Evolutionary conservation across 1,140 invertebrate genomes (phyloP).

Genomic region (Drosophila bocqueti): DNA sequence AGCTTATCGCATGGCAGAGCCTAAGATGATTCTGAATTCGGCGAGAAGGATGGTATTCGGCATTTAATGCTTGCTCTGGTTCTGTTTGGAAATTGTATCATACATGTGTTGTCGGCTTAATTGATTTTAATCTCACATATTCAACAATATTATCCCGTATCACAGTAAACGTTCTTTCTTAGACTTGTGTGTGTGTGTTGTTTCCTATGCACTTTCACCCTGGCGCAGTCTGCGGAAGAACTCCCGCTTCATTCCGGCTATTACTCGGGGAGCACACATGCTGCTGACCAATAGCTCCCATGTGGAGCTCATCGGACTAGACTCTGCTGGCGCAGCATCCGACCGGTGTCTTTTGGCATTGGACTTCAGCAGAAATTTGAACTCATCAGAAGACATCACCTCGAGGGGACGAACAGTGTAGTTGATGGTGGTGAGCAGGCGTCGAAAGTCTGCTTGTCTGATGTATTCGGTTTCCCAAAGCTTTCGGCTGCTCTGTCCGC

Average conservation of each 20-base stretch:
- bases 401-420: conserved; percentile 24
- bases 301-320: conserved; percentile 44
- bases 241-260: conserved; percentile 60
- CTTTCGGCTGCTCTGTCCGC: conserved; percentile 9
- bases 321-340: not conserved
- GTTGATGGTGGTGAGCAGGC: conserved; percentile 6
- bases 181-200: conserved; percentile 3
- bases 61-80: conserved; percentile 67
- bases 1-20: conserved; percentile 33
- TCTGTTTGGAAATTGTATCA: conserved; percentile 58
- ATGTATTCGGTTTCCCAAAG: conserved; percentile 57
- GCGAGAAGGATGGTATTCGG: conserved; percentile 37
- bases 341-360: conserved; percentile 36
- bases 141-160: conserved; percentile 51
- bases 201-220: conserved; percentile 2
- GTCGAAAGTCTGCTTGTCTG: conserved; percentile 7
- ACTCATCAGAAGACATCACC: conserved; percentile 52
- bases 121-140: conserved; percentile 77
- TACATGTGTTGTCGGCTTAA: conserved; percentile 53
- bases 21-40: conserved; percentile 32
- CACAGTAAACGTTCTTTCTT: conserved; percentile 66
- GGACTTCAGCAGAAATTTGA: conserved; percentile 19
- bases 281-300: conserved; percentile 63
- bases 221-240: conserved; percentile 50
- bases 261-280: conserved; percentile 63